Evolutionary conservation across 2,888 invertebrate genomes (phyloP).

Genomic region (Andrena trimmerana): DNA sequence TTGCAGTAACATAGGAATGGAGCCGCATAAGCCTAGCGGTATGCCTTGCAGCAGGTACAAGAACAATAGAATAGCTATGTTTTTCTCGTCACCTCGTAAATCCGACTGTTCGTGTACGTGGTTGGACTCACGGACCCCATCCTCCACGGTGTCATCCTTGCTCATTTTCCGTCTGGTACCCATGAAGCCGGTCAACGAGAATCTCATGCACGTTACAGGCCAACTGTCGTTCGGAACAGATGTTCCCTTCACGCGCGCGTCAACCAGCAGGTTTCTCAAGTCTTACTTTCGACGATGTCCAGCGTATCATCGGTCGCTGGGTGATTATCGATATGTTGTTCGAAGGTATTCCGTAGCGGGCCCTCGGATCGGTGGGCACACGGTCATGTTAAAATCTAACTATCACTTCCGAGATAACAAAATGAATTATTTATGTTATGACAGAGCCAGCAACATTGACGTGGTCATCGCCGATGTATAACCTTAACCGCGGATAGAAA

Average conservation of each 20-base stretch:
- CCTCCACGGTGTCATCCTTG: conserved; percentile 50
- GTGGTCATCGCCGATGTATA: conserved; percentile 53
- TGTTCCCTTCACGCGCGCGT: conserved; percentile 4
- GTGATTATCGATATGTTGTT: conserved; percentile 1
- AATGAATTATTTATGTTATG: conserved; percentile 52
- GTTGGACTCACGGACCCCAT: conserved; percentile 48
- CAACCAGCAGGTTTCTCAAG: conserved; percentile 3
- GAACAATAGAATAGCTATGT: conserved; percentile 95
- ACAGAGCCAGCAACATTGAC: conserved; percentile 26
- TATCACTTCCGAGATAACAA: conserved; percentile 6
- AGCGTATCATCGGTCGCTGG: conserved; percentile 9
- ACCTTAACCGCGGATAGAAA: conserved; percentile 46
- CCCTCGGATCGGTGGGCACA: neutral
- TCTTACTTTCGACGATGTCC: conserved; percentile 28
- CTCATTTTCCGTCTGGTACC: conserved; percentile 59
- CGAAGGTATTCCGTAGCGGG: neutral
- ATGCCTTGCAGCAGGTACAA: conserved; percentile 98
- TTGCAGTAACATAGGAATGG: conserved; percentile 98
- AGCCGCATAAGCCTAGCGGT: conserved; percentile 96
- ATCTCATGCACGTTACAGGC: conserved; percentile 13
- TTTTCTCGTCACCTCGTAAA: conserved; percentile 89
- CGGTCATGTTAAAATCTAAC: conserved; percentile 26
- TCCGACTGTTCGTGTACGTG: conserved; percentile 76
- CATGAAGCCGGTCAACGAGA: conserved; percentile 32
- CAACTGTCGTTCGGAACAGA: neutral